phyloP scores from a whole-genome alignment of 2,113 vertebrate genomes.

The Chitala chitala region DNA sequence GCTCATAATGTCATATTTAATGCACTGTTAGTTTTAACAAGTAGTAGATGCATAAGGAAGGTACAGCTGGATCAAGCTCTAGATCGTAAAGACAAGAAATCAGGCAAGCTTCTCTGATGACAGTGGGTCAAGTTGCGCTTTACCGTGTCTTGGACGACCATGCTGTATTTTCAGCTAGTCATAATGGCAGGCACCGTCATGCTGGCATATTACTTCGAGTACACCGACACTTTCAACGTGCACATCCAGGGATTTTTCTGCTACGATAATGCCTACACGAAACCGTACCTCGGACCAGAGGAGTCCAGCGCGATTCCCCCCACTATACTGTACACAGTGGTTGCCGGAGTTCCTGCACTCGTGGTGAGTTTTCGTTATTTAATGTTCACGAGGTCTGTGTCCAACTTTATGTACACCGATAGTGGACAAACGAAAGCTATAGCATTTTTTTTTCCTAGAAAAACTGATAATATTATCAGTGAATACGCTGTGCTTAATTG shows the following conservation, averaged over 20 bases:
- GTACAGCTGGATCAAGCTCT: conserved; percentile 42
- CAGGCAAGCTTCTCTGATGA: conserved; percentile 29
- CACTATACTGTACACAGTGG: conserved; percentile 74
- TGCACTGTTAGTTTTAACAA: conserved; percentile 14
- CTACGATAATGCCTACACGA: conserved; percentile 74
- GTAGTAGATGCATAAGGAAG: conserved; percentile 37
- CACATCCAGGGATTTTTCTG: conserved; percentile 84
- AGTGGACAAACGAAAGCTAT: too few relatives aligned
- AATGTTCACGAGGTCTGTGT: neutral
- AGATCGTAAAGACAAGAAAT: conserved; percentile 36
- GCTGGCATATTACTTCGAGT: conserved; percentile 89
- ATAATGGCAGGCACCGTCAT: conserved; percentile 82
- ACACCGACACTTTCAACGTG: conserved; percentile 84
- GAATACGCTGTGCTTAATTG: too few relatives aligned
- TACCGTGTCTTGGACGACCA: conserved; percentile 43
- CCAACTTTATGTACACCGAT: neutral
- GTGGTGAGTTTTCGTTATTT: conserved; percentile 64
- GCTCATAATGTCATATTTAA: neutral
- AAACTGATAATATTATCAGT: too few relatives aligned
- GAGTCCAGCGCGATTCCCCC: conserved; percentile 76
- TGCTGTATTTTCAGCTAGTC: conserved; percentile 92
- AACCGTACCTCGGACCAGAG: conserved; percentile 82
- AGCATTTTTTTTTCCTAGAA: too few relatives aligned
- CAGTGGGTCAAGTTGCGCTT: conserved; percentile 13
- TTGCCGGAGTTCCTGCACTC: conserved; percentile 75